Evolutionary conservation across 2,113 vertebrate genomes (phyloP).

Genomic region (Cebus imitator): DNA sequence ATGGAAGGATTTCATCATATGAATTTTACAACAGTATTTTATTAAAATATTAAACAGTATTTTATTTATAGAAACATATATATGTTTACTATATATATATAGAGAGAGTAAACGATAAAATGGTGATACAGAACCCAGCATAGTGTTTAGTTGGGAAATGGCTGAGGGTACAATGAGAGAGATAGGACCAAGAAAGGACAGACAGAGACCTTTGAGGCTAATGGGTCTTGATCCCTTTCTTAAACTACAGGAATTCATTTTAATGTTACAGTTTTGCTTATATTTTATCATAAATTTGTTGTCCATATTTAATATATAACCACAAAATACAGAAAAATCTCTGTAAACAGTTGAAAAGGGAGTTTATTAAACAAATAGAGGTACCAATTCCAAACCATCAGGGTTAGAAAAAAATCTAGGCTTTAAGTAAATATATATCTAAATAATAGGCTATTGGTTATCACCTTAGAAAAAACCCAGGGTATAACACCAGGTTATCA

Average conservation of each 20-base stretch:
- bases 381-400: not conserved
- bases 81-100: not conserved
- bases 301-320: not conserved
- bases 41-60: not conserved
- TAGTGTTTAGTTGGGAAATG: not conserved
- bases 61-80: not conserved
- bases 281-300: not conserved
- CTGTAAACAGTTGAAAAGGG: not conserved
- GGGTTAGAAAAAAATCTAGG: not conserved
- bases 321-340: not conserved
- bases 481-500: not conserved
- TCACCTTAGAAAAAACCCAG: not conserved
- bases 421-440: not conserved
- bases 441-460: not conserved
- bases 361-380: not conserved
- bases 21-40: not conserved
- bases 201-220: not conserved
- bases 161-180: not conserved
- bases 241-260: not conserved
- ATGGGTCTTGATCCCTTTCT: not conserved
- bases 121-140: not conserved
- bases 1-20: not conserved
- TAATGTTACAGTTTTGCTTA: not conserved
- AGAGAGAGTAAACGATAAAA: not conserved
- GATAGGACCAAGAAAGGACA: not conserved